Evolutionary conservation across 2,888 invertebrate genomes (phyloP).

Genomic region (Autographa pulchrina): DNA sequence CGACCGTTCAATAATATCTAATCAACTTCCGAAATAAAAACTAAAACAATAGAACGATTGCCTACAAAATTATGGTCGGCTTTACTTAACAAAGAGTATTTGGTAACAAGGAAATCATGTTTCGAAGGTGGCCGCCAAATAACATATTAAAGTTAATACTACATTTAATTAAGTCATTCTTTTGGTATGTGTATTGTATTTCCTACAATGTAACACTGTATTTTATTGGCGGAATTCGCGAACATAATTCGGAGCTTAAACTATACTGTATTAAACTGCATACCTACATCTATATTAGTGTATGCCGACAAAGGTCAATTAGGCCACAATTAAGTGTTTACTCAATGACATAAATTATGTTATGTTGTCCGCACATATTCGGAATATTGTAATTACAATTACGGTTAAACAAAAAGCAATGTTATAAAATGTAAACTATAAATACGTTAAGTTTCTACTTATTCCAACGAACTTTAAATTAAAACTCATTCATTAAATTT

Average conservation of each 20-base stretch:
- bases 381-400: background rate
- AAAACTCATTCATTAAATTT: background rate
- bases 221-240: background rate
- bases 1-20: constrained; percentile 29
- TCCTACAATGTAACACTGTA: constrained; percentile 20
- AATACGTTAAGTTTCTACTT: background rate
- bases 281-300: background rate
- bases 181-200: constrained; percentile 12
- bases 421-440: no score
- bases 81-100: constrained; percentile 39
- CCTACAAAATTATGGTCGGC: constrained; percentile 26
- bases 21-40: constrained; percentile 47
- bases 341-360: background rate
- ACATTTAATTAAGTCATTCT: constrained; percentile 10
- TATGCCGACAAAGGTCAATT: background rate
- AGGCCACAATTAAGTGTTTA: background rate
- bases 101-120: constrained; percentile 55
- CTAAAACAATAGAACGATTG: constrained; percentile 32
- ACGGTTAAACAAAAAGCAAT: no score
- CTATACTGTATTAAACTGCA: background rate
- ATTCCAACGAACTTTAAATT: background rate
- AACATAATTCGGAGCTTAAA: background rate
- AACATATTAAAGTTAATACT: constrained; percentile 15
- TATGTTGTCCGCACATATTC: background rate
- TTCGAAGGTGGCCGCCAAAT: constrained; percentile 47